Evolutionary conservation across 2,888 invertebrate genomes (phyloP), one percentile per base, ranked within the genome.

Genomic region (Heteromurus nitidus): DNA sequence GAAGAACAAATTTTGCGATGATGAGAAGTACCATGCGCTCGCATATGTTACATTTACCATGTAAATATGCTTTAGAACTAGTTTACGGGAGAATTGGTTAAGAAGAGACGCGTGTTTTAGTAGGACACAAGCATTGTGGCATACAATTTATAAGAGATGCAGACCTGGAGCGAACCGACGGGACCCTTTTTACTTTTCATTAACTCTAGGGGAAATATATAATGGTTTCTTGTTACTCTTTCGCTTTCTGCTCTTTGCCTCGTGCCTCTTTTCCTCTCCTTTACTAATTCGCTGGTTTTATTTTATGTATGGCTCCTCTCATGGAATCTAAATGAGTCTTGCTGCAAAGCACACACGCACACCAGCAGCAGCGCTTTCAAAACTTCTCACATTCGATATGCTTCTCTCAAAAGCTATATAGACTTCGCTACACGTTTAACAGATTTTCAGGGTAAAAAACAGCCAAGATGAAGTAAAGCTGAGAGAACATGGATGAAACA

Each of bases 171-270:
- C 24, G 50, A 65, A 30, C n/a, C n/a, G n/a, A 74, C 36, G 64
- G 73, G 73, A 64, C 73, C 64, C 64, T 74, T 74, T 62, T 31
- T 31, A 62, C 62, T 62, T 36, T 69, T 55, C 65, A 74, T 74
- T 65, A 65, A 65, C 65, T 74, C 65, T 55, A 55, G 65, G 55
- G 65, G 53, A 74, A 74, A 74, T 36, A 65, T 22, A 58, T 20
- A 47, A 20, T 47, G 62, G n/a, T 55, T 36, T 50, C 18, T 69
- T 24, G 58, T 53, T 60, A 44, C 42, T 50, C 31, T 58, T 73
- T 60, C 24, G 7, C 31, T 50, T 58, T 73, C 60, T 50, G 31
- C 30, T 50, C 30, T 22, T 31, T 36, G 24, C 18, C 53, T 36
- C 24, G 44, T 42, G 31, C 50, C 30, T 68, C 20, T 28, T 26